Conservation (phyloP, 2,797 vertebrate species). For the Oophaga sylvatica region DNA sequence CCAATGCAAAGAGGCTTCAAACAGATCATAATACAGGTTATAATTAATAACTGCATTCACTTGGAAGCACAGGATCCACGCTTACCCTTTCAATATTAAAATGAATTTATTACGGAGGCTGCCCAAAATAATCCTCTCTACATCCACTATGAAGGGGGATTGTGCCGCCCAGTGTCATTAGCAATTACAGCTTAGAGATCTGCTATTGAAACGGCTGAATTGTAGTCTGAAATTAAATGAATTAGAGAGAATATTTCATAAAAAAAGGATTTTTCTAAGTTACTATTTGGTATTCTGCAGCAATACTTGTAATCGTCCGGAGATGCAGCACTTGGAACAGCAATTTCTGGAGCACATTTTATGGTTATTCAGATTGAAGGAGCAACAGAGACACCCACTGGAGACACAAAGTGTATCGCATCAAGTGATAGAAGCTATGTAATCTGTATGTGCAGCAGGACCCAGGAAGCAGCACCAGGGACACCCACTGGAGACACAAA, state of each 20-base stretch:
- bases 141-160: background rate
- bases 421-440: background rate
- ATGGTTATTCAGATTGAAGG: background rate
- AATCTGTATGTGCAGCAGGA: background rate
- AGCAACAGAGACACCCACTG: constrained; percentile 41
- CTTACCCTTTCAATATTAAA: background rate
- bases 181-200: background rate
- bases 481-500: constrained; percentile 31
- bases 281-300: background rate
- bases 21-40: background rate
- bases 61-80: background rate
- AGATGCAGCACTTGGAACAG: background rate
- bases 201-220: background rate
- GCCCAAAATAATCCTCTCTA: background rate
- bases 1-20: background rate
- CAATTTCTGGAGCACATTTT: constrained; percentile 15
- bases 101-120: background rate
- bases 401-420: background rate
- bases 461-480: background rate
- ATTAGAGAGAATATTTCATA: constrained; percentile 2
- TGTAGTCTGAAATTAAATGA: background rate
- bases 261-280: background rate
- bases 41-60: background rate
- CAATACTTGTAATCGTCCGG: background rate
- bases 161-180: background rate